A percentile compares a stretch with the other conserved stretches of the same genome.
These are phyloP conservation scores for Heliconius melpomene DNA, from an alignment of 1,140 invertebrate genomes.

Conservation along the genomic window DNA sequence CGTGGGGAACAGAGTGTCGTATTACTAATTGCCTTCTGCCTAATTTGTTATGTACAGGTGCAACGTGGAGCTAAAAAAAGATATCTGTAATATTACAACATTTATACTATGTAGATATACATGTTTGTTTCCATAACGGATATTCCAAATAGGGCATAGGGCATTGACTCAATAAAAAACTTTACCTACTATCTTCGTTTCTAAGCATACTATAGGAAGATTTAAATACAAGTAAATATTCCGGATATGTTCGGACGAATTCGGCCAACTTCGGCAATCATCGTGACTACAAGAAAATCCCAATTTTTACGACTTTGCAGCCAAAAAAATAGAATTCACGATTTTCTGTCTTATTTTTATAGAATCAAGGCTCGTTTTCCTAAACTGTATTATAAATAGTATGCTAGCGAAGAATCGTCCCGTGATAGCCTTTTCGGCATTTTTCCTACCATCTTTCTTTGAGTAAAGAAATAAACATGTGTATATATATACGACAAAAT, in stretches of 20 bases:
- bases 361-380: constrained; percentile 37
- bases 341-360: constrained; percentile 26
- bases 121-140: background rate
- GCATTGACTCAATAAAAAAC: constrained; percentile 36
- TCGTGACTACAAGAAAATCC: constrained; percentile 60
- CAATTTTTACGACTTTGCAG: constrained; percentile 62
- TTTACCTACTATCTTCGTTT: constrained; percentile 31
- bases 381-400: constrained; percentile 19
- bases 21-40: no score
- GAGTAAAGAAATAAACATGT: constrained; percentile 64
- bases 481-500: constrained; percentile 35
- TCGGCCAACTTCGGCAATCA: constrained; percentile 58
- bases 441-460: constrained; percentile 70
- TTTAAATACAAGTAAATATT: constrained; percentile 38
- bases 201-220: constrained; percentile 33
- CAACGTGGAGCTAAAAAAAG: no score
- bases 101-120: background rate
- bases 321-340: constrained; percentile 28
- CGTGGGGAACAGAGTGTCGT: no score
- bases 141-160: constrained; percentile 10
- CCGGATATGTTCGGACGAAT: constrained; percentile 47
- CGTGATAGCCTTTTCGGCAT: constrained; percentile 67
- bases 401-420: constrained; percentile 57
- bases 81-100: background rate
- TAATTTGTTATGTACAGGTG: no score